Conservation (phyloP, 2,888 invertebrate genomes). For the Drosophila bunnanda region DNA sequence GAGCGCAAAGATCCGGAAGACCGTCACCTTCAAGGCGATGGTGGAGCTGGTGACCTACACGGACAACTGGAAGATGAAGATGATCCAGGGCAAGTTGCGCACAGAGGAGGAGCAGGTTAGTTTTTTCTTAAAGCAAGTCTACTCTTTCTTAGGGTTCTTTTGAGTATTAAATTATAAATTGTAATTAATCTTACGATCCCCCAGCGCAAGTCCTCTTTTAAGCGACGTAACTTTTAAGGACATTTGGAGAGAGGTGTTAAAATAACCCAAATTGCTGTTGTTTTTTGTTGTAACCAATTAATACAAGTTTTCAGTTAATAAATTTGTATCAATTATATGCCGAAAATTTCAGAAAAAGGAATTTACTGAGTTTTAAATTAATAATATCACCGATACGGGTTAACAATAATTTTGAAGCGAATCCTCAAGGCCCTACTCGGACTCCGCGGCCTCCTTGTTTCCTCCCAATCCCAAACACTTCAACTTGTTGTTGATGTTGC, state of each 20-base stretch:
- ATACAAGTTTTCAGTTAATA: not conserved
- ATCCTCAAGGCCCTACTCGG: not conserved
- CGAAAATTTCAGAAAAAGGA: not conserved
- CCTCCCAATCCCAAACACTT: conserved; percentile 50
- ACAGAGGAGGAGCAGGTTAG: conserved; percentile 70
- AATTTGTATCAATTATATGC: not conserved
- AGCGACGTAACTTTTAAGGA: conserved; percentile 51
- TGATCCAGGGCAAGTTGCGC: conserved; percentile 42
- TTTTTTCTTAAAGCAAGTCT: not conserved
- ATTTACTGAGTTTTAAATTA: not conserved
- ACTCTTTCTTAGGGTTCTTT: not conserved
- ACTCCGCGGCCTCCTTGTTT: not conserved
- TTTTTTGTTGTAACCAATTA: not conserved
- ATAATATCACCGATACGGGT: no score
- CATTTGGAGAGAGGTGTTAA: not conserved
- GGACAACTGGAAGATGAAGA: conserved; percentile 58
- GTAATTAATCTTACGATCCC: not conserved
- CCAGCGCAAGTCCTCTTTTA: conserved; percentile 44
- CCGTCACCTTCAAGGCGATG: conserved; percentile 53
- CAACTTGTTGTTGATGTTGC: conserved; percentile 64
- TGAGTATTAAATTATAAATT: not conserved
- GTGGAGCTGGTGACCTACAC: conserved; percentile 61
- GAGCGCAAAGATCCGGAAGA: conserved; percentile 21
- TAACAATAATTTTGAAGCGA: not conserved
- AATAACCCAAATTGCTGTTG: conserved; percentile 7